Base-by-base conservation (phyloP, 92 coral and sea anemone genomes). In the Desmophyllum pertusum region DNA sequence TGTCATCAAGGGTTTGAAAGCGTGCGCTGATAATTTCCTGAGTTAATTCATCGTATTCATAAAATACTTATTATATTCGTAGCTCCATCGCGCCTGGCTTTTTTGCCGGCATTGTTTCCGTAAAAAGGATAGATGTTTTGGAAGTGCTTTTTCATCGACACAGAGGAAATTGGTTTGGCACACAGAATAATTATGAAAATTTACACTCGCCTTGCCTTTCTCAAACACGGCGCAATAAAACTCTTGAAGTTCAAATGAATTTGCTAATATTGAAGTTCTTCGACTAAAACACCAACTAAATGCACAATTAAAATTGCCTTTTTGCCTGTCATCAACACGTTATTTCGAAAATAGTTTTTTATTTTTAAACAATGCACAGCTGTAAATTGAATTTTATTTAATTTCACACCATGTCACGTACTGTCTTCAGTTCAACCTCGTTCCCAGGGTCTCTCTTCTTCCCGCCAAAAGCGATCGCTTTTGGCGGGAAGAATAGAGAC, bases 1-100 rank as follows among this genome's bases (percentile, higher is more conserved):
- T 61, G 59, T n/a, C n/a, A n/a, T n/a, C n/a, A 42, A 27, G 50
- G 42, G 37, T 3, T 53, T 39, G 31, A 79, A 45, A 50, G 65
- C 63, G 74, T 65, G 59, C 62, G 23, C 45, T 40, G 64, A 43
- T n/a, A 4, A 64, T 33, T 33, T 79, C 83, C 27, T 6, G 18
- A 17, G 48, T 77, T 19, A 21, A 79, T 42, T 42, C 73, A 37
- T 8, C 62, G 40, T 43, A 40, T 78, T 77, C 71, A 57, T 15
- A 40, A 30, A 63, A 35, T 10, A 38, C 39, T 42, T 13, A n/a
- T 43, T 65, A 65, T 35, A 50, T 31, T 63, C 40, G 6, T 21
- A 33, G 21, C 25, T 35, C 61, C 15, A 42, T 46, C 43, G 63
- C 45, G 33, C 37, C 46, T n/a, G n/a, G n/a, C n/a, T n/a, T 43